Percentiles rank a stretch among this genome's conserved stretches.
These are phyloP conservation scores for Triops cancriformis DNA, from an alignment of 1,140 invertebrate genomes.

Conservation along the genomic window DNA sequence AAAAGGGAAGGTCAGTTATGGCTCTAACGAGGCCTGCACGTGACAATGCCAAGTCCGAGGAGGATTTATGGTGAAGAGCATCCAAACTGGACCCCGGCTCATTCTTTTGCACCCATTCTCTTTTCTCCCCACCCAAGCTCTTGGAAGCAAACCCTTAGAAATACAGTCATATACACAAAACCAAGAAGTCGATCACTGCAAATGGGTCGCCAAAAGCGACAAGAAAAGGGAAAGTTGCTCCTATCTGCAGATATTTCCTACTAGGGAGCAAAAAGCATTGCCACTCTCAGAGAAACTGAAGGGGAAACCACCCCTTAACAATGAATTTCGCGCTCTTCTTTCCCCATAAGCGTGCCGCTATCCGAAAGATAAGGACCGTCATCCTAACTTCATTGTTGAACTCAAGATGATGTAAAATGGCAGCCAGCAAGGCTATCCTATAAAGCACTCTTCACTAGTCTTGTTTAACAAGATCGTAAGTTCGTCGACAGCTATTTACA, in stretches of 20 bases:
- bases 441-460: not conserved
- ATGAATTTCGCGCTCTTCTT: not conserved
- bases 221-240: not conserved
- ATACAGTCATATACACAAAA: not conserved
- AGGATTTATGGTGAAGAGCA: constrained; percentile 10
- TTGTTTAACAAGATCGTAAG: not conserved
- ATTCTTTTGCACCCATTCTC: not conserved
- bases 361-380: not conserved
- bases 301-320: not conserved
- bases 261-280: not conserved
- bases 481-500: not conserved
- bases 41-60: constrained; percentile 8
- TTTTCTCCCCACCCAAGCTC: not conserved
- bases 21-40: constrained; percentile 8
- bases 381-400: not conserved
- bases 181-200: not conserved
- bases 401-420: not conserved
- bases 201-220: not conserved
- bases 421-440: not conserved
- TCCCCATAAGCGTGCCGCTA: not conserved
- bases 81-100: not conserved
- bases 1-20: constrained; percentile 1
- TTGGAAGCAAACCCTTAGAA: not conserved
- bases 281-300: not conserved
- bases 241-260: constrained; percentile 3